These are phyloP conservation scores for Variabilichromis moorii DNA, from an alignment of 2,113 vertebrate genomes.

Conservation along the genomic window DNA sequence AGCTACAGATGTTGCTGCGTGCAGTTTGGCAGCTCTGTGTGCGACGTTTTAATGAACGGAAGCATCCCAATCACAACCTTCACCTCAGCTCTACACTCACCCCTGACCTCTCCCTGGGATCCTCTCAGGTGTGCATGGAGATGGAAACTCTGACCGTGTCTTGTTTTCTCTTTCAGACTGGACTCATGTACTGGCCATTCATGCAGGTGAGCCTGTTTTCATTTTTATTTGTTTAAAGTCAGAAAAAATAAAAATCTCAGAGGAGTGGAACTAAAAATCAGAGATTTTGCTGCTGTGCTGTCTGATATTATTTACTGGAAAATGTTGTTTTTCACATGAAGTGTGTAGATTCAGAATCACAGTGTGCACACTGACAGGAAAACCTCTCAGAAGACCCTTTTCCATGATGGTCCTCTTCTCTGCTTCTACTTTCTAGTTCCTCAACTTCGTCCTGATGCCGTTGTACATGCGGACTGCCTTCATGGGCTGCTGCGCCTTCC, in stretches of 20 bases:
- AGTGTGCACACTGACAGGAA: not conserved
- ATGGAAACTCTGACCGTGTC: not conserved
- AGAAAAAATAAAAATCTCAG: not conserved
- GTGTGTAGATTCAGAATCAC: not conserved
- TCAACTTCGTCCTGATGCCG: slow-evolving; percentile 86
- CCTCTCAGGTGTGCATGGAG: not conserved
- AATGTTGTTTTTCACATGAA: not conserved
- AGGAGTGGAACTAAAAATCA: not conserved
- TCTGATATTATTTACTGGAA: not conserved
- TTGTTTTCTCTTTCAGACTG: slow-evolving; percentile 73
- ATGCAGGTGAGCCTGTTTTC: slow-evolving; percentile 77
- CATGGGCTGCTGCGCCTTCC: slow-evolving; percentile 84
- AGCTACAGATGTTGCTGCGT: not conserved
- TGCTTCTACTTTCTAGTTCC: slow-evolving; percentile 64
- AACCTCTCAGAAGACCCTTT: not conserved
- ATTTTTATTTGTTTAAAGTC: not conserved
- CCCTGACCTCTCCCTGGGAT: not conserved
- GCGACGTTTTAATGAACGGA: not conserved
- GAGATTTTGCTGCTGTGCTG: not conserved
- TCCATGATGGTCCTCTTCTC: not conserved
- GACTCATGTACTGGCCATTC: slow-evolving; percentile 92
- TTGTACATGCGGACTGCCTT: slow-evolving; percentile 81
- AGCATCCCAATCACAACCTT: not conserved
- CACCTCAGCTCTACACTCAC: not conserved
- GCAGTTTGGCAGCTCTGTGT: not conserved